Conservation (phyloP, 1,140 invertebrate genomes). For the Fopius arisanus region DNA sequence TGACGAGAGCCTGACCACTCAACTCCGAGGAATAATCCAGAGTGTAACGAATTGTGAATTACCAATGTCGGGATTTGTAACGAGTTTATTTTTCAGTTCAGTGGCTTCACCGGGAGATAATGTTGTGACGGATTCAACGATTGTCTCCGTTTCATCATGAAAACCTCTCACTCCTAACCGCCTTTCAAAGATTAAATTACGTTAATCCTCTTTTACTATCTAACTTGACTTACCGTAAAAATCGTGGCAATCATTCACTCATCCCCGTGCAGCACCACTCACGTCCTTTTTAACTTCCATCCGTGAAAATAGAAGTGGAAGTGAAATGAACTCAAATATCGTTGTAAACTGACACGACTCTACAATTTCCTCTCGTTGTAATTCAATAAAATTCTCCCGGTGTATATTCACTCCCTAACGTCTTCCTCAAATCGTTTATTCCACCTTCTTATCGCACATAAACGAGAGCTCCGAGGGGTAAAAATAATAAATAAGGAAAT, state of each 20-base stretch:
- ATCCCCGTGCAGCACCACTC: neutral
- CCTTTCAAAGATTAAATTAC: too few species aligned
- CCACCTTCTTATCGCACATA: neutral
- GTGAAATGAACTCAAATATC: neutral
- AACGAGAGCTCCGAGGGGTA: neutral
- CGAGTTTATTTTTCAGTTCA: neutral
- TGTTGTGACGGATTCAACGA: neutral
- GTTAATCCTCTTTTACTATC: too few species aligned
- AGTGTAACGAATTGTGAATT: neutral
- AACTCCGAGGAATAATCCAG: neutral
- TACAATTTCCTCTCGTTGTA: slow-evolving; percentile 5
- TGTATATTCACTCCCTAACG: slow-evolving; percentile 1
- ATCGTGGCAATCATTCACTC: neutral
- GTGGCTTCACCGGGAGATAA: neutral
- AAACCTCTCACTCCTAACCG: too few species aligned
- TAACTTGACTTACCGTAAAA: neutral
- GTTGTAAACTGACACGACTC: slow-evolving; percentile 5
- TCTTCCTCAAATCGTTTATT: slow-evolving; percentile 10
- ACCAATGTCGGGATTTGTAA: neutral
- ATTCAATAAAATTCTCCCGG: slow-evolving; percentile 11
- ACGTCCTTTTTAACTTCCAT: neutral
- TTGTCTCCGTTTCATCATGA: neutral
- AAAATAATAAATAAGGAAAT: slow-evolving; percentile 9
- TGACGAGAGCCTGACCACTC: neutral
- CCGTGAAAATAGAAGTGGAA: neutral